Percentiles rank a stretch among this genome's conserved stretches.
Conservation (phyloP, 2,797 vertebrate genomes). For the Myotis vivesi region DNA sequence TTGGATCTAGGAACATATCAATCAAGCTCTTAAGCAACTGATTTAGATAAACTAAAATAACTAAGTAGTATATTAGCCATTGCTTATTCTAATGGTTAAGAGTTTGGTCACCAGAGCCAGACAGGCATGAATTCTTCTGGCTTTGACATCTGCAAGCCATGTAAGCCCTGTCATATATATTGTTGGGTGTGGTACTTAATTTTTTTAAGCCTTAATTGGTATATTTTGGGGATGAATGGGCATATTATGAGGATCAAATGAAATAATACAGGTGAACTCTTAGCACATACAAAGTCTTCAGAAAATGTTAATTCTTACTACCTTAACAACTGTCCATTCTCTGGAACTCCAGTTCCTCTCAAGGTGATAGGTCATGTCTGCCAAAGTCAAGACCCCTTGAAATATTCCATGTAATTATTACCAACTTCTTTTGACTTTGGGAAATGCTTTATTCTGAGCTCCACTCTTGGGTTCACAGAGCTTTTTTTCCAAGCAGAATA, state of each 20-base stretch:
- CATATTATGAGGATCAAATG: background rate
- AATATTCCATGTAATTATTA: background rate
- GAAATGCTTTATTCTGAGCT: background rate
- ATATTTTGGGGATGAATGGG: background rate
- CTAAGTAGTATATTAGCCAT: background rate
- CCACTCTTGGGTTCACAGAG: background rate
- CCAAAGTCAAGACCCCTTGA: background rate
- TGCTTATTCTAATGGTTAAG: background rate
- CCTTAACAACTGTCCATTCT: background rate
- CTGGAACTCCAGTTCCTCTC: background rate
- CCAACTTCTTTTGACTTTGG: background rate
- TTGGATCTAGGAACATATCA: background rate
- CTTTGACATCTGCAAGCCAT: background rate
- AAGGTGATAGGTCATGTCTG: background rate
- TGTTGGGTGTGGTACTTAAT: background rate
- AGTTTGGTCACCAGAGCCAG: background rate
- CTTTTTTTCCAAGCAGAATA: background rate
- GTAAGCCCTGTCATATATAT: background rate
- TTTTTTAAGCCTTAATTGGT: conserved; percentile 4
- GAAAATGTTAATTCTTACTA: background rate
- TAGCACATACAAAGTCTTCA: background rate
- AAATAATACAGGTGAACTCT: background rate
- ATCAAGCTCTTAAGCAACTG: background rate
- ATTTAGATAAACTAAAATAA: background rate
- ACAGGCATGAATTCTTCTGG: background rate